Evolutionary conservation across 2,797 vertebrate species (phyloP).

Genomic region (Sandelia bainsii): DNA sequence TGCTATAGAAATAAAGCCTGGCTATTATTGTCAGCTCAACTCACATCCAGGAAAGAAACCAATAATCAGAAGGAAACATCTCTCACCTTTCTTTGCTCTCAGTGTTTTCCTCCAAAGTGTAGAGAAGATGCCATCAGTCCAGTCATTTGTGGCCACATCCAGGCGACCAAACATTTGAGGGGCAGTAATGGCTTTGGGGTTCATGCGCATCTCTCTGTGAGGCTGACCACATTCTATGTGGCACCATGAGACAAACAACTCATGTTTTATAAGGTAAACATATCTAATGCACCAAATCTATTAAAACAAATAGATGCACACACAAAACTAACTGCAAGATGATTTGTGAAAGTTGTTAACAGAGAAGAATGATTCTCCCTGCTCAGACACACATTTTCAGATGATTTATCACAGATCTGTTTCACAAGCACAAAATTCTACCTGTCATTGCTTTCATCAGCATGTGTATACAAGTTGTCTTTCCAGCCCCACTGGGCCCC

Average conservation of each 20-base stretch:
- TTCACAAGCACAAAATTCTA: conserved; percentile 55
- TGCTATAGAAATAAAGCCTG: too few species aligned
- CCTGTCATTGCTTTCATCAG: conserved; percentile 96
- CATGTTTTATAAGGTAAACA: neutral
- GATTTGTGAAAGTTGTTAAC: neutral
- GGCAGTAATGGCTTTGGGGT: conserved; percentile 97
- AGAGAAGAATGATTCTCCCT: neutral
- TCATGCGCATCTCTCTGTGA: conserved; percentile 98
- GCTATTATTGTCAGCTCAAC: neutral
- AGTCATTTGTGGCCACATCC: conserved; percentile 96
- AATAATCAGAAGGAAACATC: neutral
- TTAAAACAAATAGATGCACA: neutral
- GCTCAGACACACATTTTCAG: too few species aligned
- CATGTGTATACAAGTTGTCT: conserved; percentile 93
- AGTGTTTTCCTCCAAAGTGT: conserved; percentile 97
- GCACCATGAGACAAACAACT: conserved; percentile 1
- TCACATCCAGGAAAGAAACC: neutral
- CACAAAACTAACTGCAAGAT: neutral
- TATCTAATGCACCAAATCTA: neutral
- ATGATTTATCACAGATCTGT: neutral
- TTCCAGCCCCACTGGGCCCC: conserved; percentile 96
- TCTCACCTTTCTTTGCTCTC: conserved; percentile 91
- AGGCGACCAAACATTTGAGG: conserved; percentile 97
- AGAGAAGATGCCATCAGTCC: conserved; percentile 99
- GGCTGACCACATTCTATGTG: conserved; percentile 90